Conservation (phyloP, 92 coral and sea anemone genomes). For the Porites divaricata region DNA sequence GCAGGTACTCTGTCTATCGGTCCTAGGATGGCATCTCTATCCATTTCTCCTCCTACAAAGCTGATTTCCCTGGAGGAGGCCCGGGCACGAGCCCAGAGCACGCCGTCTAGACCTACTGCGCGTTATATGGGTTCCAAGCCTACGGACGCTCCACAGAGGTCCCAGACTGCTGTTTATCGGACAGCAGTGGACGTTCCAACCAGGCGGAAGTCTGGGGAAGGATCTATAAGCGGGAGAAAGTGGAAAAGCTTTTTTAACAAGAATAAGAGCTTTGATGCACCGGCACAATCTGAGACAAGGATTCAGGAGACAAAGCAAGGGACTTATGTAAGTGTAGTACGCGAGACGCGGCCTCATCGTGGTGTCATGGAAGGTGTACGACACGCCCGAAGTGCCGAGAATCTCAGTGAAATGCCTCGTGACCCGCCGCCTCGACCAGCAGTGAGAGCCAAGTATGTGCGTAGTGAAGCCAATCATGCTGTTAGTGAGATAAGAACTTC, state of each 20-base stretch:
- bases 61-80: slow-evolving; percentile 96
- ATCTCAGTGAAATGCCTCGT: slow-evolving; percentile 23
- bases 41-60: slow-evolving; percentile 95
- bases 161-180: slow-evolving; percentile 49
- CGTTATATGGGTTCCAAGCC: slow-evolving; percentile 17
- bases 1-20: slow-evolving; percentile 49
- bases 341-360: slow-evolving; percentile 49
- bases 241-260: slow-evolving; percentile 64
- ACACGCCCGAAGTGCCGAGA: slow-evolving; percentile 70
- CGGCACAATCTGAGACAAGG: slow-evolving; percentile 44
- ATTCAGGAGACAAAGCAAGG: slow-evolving; percentile 66
- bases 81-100: slow-evolving; percentile 80
- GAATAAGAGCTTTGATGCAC: slow-evolving; percentile 62
- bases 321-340: slow-evolving; percentile 57
- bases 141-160: slow-evolving; percentile 45
- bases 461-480: slow-evolving; percentile 4
- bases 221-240: slow-evolving; percentile 56
- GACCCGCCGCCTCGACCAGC: slow-evolving; percentile 10
- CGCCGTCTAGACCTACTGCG: slow-evolving; percentile 63
- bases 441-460: slow-evolving; percentile 24
- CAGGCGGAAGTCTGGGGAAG: slow-evolving; percentile 54
- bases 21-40: slow-evolving; percentile 89
- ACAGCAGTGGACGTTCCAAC: slow-evolving; percentile 42
- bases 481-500: slow-evolving; percentile 22
- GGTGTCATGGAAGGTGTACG: slow-evolving; percentile 40